Percentiles rank a stretch among this genome's conserved stretches.
Evolutionary conservation across 35 echinoderm and acorn worm species (phyloP).

Genomic region (Heliocidaris tuberculata): DNA sequence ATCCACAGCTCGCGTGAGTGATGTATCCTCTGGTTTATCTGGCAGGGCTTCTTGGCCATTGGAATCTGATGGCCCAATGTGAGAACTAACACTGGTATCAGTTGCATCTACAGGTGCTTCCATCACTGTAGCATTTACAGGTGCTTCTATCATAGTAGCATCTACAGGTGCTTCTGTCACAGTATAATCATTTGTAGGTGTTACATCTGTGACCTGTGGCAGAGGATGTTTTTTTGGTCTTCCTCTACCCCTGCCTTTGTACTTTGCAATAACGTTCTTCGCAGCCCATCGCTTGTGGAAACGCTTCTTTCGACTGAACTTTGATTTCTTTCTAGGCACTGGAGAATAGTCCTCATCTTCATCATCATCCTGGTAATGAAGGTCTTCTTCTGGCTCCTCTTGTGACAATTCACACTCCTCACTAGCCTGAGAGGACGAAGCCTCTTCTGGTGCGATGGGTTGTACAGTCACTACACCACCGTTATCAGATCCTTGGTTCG

Average conservation of each 20-base stretch:
- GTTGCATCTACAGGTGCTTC: background rate
- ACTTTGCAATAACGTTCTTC: constrained; percentile 33
- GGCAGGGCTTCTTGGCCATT: background rate
- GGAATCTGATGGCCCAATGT: background rate
- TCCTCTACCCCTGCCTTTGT: constrained; percentile 13
- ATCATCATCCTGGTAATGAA: constrained; percentile 30
- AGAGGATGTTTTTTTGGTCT: background rate
- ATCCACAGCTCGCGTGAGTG: background rate
- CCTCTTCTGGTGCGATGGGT: background rate
- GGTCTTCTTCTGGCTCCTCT: constrained; percentile 18
- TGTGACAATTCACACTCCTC: background rate
- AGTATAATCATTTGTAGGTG: background rate
- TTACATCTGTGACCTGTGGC: background rate
- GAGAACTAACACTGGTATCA: background rate
- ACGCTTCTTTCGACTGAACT: constrained; percentile 9
- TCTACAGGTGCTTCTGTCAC: background rate
- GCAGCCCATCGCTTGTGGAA: constrained; percentile 34
- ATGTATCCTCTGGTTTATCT: background rate
- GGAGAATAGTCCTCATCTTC: constrained; percentile 49
- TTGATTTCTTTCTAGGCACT: constrained; percentile 26
- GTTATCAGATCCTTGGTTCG: background rate
- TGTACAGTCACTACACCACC: background rate
- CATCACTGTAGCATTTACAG: background rate
- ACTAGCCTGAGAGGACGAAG: background rate
- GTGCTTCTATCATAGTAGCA: background rate